Percentiles rank a stretch among this genome's conserved stretches.
phyloP scores from a whole-genome alignment of 92 coral and sea anemone species.

The Blastomussa wellsi region DNA sequence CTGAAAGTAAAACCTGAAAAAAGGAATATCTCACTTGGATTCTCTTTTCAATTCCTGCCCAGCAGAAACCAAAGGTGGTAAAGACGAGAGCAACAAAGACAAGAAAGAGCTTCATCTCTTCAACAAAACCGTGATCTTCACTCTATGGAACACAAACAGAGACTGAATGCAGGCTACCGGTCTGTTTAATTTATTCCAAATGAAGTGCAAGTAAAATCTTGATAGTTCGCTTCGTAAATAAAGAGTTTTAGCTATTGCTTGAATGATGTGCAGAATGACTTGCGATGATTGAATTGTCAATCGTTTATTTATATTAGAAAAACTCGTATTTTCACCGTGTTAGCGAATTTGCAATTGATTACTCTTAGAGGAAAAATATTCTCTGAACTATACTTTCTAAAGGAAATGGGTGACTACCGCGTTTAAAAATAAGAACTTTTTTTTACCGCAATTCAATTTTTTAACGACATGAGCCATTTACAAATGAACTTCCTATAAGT shows the following conservation, averaged over 20 bases:
- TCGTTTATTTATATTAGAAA: not conserved
- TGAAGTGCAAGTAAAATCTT: not conserved
- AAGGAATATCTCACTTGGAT: slow-evolving; percentile 3
- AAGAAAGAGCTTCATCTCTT: slow-evolving; percentile 5
- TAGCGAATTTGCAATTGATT: no score
- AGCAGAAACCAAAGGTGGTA: not conserved
- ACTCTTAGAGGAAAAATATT: not conserved
- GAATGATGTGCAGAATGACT: not conserved
- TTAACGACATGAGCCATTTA: no score
- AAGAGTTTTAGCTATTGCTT: not conserved
- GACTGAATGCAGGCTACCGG: not conserved
- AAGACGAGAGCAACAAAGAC: not conserved
- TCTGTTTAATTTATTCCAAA: not conserved
- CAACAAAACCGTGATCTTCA: not conserved
- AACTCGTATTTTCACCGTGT: not conserved
- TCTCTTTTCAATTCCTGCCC: not conserved
- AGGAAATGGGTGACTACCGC: no score
- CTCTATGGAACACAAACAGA: not conserved
- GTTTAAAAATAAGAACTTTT: no score
- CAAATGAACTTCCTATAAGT: no score
- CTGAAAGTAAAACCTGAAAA: no score
- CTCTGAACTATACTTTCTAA: no score
- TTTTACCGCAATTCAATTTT: no score
- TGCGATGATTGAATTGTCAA: not conserved
- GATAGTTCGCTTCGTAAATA: not conserved